Percentiles rank a stretch among this genome's conserved stretches.
Evolutionary conservation across 2,888 invertebrate genomes (phyloP).

Genomic region (Taenaris catops): DNA sequence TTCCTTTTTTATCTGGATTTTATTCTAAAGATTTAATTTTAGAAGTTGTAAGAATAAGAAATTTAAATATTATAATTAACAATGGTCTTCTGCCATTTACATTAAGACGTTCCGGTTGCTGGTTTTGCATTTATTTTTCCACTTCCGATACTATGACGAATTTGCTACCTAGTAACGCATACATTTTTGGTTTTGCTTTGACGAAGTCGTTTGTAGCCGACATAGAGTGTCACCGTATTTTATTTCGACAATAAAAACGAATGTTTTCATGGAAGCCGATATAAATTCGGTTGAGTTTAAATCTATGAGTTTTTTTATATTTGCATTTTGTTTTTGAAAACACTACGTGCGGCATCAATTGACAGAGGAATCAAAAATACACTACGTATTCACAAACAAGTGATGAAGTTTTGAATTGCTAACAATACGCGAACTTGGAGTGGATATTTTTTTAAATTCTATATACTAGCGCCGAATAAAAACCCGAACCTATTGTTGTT

Average conservation of each 20-base stretch:
- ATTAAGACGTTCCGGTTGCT: too few relatives aligned
- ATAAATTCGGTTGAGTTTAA: constrained; percentile 18
- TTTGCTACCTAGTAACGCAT: too few relatives aligned
- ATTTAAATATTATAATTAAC: too few relatives aligned
- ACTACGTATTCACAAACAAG: not conserved
- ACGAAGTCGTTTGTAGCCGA: constrained; percentile 1
- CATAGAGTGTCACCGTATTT: constrained; percentile 1
- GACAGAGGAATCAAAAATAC: constrained; percentile 7
- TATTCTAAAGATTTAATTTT: too few relatives aligned
- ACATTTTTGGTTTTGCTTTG: constrained; percentile 3
- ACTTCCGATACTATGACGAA: too few relatives aligned
- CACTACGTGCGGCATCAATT: constrained; percentile 8
- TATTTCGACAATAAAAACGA: constrained; percentile 6
- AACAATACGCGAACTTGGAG: not conserved
- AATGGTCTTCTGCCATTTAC: too few relatives aligned
- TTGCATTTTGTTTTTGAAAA: constrained; percentile 13
- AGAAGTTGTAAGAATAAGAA: too few relatives aligned
- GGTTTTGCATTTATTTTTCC: too few relatives aligned
- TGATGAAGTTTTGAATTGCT: not conserved
- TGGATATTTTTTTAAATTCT: too few relatives aligned
- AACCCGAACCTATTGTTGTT: too few relatives aligned
- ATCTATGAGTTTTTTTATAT: constrained; percentile 8
- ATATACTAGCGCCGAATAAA: too few relatives aligned
- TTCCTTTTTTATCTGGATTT: too few relatives aligned
- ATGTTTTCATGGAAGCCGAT: constrained; percentile 19